A percentile compares a stretch with the other conserved stretches of the same genome.
These are phyloP conservation scores for Notarius lentiginosus DNA, from an alignment of 2,113 vertebrate genomes.

Conservation along the genomic window DNA sequence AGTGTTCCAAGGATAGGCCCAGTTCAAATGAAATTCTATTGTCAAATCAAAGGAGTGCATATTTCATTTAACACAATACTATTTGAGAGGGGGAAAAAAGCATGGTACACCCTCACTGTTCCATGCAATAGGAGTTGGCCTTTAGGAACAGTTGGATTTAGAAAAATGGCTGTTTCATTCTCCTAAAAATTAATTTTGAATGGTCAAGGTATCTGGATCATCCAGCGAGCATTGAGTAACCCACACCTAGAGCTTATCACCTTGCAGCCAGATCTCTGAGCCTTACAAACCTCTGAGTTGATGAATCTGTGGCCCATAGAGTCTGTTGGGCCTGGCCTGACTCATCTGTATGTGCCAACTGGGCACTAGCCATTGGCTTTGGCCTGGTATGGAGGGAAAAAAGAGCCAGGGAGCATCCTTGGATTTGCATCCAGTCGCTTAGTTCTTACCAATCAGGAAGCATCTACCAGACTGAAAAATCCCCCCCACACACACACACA, in stretches of 20 bases:
- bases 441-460: slow-evolving; percentile 22
- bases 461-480: neutral
- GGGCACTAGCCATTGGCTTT: slow-evolving; percentile 64
- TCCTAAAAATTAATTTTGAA: slow-evolving; percentile 12
- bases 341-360: slow-evolving; percentile 66
- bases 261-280: slow-evolving; percentile 64
- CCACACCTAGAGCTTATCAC: slow-evolving; percentile 58
- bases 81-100: neutral
- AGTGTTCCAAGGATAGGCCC: neutral
- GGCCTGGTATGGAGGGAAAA: slow-evolving; percentile 59
- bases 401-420: slow-evolving; percentile 62
- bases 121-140: neutral
- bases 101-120: neutral
- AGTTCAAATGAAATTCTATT: neutral
- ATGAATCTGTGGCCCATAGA: slow-evolving; percentile 45
- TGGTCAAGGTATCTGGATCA: slow-evolving; percentile 16
- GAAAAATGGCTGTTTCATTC: neutral
- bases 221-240: slow-evolving; percentile 42
- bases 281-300: slow-evolving; percentile 48
- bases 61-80: neutral
- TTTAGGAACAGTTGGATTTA: neutral
- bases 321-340: slow-evolving; percentile 56
- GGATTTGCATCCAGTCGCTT: slow-evolving; percentile 43
- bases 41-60: too few relatives aligned
- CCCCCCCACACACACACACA: neutral